These are phyloP conservation scores for Chrysina gloriosa DNA, from an alignment of 2,888 invertebrate species.

Conservation along the genomic window DNA sequence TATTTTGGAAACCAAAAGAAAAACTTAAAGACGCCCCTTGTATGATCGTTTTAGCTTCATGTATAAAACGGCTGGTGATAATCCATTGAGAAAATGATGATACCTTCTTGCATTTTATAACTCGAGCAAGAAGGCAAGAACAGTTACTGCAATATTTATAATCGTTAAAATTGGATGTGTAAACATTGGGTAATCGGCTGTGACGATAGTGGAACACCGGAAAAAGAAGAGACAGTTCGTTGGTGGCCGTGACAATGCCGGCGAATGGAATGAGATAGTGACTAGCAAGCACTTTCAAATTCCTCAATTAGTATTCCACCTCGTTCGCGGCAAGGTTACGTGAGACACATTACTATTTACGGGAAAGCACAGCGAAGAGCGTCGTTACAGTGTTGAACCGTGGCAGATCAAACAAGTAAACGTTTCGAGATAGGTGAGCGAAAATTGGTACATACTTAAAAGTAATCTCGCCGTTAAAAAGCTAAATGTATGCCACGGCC, in stretches of 20 bases:
- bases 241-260: conserved; percentile 14
- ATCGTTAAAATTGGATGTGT: too few relatives aligned
- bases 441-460: background rate
- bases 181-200: background rate
- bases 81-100: too few relatives aligned
- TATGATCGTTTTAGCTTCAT: too few relatives aligned
- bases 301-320: conserved; percentile 41
- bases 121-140: too few relatives aligned
- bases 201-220: conserved; percentile 15
- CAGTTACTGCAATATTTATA: too few relatives aligned
- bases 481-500: background rate
- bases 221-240: conserved; percentile 31
- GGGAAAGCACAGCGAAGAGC: conserved; percentile 19
- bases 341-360: conserved; percentile 36
- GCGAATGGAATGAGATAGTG: conserved; percentile 24
- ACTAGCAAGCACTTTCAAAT: conserved; percentile 39
- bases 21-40: too few relatives aligned
- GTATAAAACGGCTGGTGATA: too few relatives aligned
- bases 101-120: too few relatives aligned
- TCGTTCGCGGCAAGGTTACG: conserved; percentile 29
- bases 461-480: background rate
- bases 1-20: too few relatives aligned
- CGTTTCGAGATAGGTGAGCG: background rate
- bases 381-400: background rate
- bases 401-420: conserved; percentile 1